Base-by-base conservation (phyloP, 2,797 vertebrate genomes). In the Phataginus tetradactyla region DNA sequence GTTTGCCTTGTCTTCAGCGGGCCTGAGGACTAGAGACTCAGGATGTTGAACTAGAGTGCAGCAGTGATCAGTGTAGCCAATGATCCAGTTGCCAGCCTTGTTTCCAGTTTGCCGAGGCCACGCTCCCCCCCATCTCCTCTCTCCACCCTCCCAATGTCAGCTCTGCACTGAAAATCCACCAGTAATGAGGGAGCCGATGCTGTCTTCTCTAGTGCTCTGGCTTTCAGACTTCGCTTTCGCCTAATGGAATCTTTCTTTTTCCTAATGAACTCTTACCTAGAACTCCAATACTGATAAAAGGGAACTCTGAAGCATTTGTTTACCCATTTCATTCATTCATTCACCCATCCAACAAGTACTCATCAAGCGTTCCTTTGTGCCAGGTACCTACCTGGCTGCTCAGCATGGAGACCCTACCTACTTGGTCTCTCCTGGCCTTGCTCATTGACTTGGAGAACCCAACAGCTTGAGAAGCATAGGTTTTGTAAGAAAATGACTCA, bases 201-300 rank as follows among this genome's bases (percentile, higher is more conserved):
- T 25, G 17, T 78, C 74, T 95, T 11, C 66, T 45, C 78, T 20
- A 51, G 9, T 74, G 61, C 53, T 85, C 1, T 34, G 20, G 57
- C 75, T 55, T 94, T 89, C 74, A 85, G 61, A 68, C 25, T 90
- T 63, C 45, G 39, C 42, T 79, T 96, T 90, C 90, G 59, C 27
- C 59, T 57, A 34, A 83, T 13, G 34, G 57, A 95, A 63, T 18
- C 4, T 66, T 61, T 17, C 27, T 27, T 29, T 71, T 45, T 34
- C 5, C 77, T 86, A 91, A 32, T 42, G 32, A 45, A 53, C 32
- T 51, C 32, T 64, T 78, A 51, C 32, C 81, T 95, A 20, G 66
- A 81, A 42, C 13, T 86, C 86, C 86, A 90, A 3, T 57, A 77
- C n/a, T 86, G 75, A 59, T 57, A 84, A 64, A 63, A 94, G 12